phyloP scores from a whole-genome alignment of 2,888 invertebrate species.

The Athrips mouffetella region DNA sequence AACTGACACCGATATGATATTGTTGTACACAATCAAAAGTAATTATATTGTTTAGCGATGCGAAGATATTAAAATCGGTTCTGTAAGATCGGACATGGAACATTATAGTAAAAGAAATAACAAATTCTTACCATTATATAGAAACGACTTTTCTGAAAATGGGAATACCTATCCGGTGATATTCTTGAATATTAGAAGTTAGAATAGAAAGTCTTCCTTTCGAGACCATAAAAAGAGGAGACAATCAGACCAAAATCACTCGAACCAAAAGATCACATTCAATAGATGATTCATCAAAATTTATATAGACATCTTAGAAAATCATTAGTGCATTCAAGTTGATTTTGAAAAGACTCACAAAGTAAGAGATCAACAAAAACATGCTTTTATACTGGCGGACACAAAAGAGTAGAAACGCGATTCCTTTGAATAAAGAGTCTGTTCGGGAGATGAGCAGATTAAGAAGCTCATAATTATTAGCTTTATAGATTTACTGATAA shows the following conservation, averaged over 20 bases:
- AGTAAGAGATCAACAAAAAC: conserved; percentile 10
- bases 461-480: background rate
- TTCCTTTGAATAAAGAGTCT: conserved; percentile 26
- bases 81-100: conserved; percentile 19
- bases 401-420: conserved; percentile 22
- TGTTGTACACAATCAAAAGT: conserved; percentile 31
- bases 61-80: conserved; percentile 28
- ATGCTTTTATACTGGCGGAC: conserved; percentile 23
- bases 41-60: conserved; percentile 33
- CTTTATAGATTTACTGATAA: conserved; percentile 2
- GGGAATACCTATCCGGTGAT: background rate
- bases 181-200: background rate
- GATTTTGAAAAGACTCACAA: conserved; percentile 13
- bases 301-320: conserved; percentile 6
- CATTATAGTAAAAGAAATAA: conserved; percentile 22
- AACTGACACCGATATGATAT: conserved; percentile 27
- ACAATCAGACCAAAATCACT: background rate
- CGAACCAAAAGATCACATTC: background rate
- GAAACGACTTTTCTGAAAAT: too few species aligned
- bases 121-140: too few species aligned
- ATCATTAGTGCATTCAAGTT: conserved; percentile 17
- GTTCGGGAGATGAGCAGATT: conserved; percentile 7
- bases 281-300: conserved; percentile 17
- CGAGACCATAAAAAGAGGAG: background rate
- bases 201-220: background rate